These are phyloP conservation scores for Syrista parreyssii DNA, from an alignment of 2,888 invertebrate genomes.

Conservation along the genomic window DNA sequence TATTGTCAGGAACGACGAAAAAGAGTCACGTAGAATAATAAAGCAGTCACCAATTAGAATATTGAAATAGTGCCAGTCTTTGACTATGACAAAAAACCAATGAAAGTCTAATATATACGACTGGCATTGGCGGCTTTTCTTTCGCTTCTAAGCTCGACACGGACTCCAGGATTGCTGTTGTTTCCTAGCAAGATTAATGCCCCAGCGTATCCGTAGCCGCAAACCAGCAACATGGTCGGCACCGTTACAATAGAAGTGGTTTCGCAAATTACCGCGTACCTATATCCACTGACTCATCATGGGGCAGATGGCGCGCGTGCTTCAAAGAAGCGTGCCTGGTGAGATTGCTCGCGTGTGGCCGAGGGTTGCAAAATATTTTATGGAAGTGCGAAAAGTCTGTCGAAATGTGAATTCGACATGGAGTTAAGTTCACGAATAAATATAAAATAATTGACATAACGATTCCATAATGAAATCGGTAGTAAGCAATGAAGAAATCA, in stretches of 20 bases:
- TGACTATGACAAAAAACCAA: no score
- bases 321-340: slow-evolving; percentile 43
- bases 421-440: no score
- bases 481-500: no score
- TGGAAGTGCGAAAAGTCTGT: slow-evolving; percentile 13
- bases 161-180: slow-evolving; percentile 25
- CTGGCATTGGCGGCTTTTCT: no score
- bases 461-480: no score
- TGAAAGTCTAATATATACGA: no score
- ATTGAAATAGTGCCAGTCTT: no score
- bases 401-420: background rate
- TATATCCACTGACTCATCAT: slow-evolving; percentile 36
- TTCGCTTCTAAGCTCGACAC: no score
- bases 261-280: slow-evolving; percentile 56
- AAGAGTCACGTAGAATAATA: no score
- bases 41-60: no score
- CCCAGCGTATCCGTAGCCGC: background rate
- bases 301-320: slow-evolving; percentile 52
- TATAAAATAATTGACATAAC: no score
- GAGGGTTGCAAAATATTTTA: slow-evolving; percentile 12
- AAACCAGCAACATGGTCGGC: slow-evolving; percentile 15
- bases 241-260: slow-evolving; percentile 49
- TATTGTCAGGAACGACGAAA: no score
- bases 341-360: slow-evolving; percentile 41
- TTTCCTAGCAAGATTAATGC: slow-evolving; percentile 18